Base-by-base conservation (phyloP, 2,113 vertebrate species). In the Channa argus region DNA sequence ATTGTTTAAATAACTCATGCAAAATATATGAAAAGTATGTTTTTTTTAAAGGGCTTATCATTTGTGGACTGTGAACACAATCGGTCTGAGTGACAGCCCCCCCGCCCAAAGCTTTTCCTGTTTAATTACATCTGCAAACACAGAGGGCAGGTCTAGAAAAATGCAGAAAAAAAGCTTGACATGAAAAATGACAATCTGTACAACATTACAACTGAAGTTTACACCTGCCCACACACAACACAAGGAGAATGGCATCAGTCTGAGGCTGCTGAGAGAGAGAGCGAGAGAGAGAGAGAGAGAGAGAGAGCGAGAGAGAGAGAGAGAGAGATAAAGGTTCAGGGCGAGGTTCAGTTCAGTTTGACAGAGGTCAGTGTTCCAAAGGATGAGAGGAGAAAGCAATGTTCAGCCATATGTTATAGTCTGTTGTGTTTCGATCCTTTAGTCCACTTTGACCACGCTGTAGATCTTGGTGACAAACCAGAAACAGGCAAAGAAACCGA, bases 391-490 rank as follows among this genome's bases (percentile, higher is more conserved):
- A 63, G 47, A 37, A 38, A 54, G 12, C 12, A 11, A 12, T 59
- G 34, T 63, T 36, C 45, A 44, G 47, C 3, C 64, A 45, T 3
- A 33, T 4, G 24, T 24, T 24, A 46, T 2, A 47, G 61, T 63
- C 62, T 52, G 12, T 11, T 14, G 33, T 52, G 14, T 66, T 11
- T 43, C 60, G 5, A 55, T 51, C 43, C 54, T 24, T 89, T 39
- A 90, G 81, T 88, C 85, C 59, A 90, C 88, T 68, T 89, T 89
- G 47, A 89, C 85, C 55, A 89, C 88, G 33, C 88, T 89, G 72
- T 89, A 89, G 75, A 88, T 89, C 78, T 90, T 90, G 8, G 88
- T 88, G 4, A 90, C 83, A 9, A 90, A 88, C 85, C 86, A 88
- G 71, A 90, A 88, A 68, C 86, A 88, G 79, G 86, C 76, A 6